Percentiles rank a stretch among this genome's conserved stretches.
Evolutionary conservation across 2,113 vertebrate genomes (phyloP).

Genomic region (Oceanodroma tethys): DNA sequence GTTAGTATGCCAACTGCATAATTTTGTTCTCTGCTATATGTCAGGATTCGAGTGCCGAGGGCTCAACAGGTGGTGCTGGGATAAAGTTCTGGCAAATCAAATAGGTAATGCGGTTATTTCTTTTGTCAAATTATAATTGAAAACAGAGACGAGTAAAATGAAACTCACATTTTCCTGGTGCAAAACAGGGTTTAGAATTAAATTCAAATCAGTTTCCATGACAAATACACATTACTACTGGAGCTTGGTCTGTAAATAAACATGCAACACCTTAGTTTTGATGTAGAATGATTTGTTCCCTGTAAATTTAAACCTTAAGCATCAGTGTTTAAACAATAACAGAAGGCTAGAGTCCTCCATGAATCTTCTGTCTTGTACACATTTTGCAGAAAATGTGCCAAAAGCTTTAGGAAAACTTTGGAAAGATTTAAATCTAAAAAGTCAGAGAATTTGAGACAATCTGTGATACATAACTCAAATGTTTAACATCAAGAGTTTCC

Average conservation of each 20-base stretch:
- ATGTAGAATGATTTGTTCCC: background rate
- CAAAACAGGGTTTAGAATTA: constrained; percentile 56
- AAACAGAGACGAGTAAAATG: constrained; percentile 74
- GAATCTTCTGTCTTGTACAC: background rate
- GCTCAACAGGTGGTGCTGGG: constrained; percentile 78
- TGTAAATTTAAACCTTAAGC: constrained; percentile 25
- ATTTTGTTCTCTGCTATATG: constrained; percentile 74
- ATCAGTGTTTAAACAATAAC: background rate
- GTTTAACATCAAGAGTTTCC: constrained; percentile 34
- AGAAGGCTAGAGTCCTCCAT: background rate
- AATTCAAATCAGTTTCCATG: constrained; percentile 62
- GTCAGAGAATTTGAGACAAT: constrained; percentile 15
- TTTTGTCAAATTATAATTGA: constrained; percentile 82
- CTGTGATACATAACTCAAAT: constrained; percentile 9
- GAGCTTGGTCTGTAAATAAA: constrained; percentile 39
- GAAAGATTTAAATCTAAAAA: constrained; percentile 15
- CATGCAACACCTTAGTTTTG: constrained; percentile 57
- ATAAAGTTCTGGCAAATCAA: constrained; percentile 81
- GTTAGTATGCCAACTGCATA: constrained; percentile 68
- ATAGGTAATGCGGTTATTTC: constrained; percentile 74
- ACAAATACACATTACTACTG: constrained; percentile 56
- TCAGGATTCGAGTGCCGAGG: constrained; percentile 71
- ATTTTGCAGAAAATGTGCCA: constrained; percentile 1
- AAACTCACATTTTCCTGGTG: constrained; percentile 68
- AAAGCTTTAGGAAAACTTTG: constrained; percentile 9